Evolutionary conservation across 2,113 vertebrate species (phyloP).

Genomic region (Diphyllodes magnificus): DNA sequence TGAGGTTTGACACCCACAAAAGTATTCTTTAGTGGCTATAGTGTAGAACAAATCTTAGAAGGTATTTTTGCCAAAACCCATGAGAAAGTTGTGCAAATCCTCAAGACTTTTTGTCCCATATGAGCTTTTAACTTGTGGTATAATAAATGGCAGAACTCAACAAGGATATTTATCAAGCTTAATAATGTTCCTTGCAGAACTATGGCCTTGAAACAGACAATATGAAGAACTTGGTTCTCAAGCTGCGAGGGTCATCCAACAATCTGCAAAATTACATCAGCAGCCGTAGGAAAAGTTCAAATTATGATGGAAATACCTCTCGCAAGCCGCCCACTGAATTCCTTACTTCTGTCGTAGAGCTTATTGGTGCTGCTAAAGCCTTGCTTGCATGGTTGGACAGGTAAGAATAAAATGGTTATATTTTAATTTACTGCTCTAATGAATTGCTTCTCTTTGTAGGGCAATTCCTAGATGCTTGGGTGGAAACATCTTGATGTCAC

Average conservation of each 20-base stretch:
- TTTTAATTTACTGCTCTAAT: background rate
- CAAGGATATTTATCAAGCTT: background rate
- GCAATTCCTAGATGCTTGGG: background rate
- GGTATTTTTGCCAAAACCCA: background rate
- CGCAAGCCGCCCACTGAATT: constrained; percentile 92
- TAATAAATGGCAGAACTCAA: background rate
- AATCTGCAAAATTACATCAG: constrained; percentile 87
- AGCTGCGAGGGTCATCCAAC: constrained; percentile 84
- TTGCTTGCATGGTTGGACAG: constrained; percentile 93
- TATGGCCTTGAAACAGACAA: constrained; percentile 96
- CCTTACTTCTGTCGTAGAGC: constrained; percentile 93
- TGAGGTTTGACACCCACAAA: background rate
- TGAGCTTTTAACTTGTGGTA: background rate
- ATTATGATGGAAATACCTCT: constrained; percentile 80
- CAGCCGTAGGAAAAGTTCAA: constrained; percentile 80
- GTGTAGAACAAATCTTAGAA: background rate
- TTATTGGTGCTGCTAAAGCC: constrained; percentile 93
- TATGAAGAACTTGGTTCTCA: constrained; percentile 90
- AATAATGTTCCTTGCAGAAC: constrained; percentile 77
- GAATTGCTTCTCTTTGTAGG: background rate
- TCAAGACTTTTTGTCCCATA: background rate
- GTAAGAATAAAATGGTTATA: constrained; percentile 60
- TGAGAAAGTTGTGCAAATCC: background rate
- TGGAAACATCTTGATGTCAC: background rate
- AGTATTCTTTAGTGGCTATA: background rate